Evolutionary conservation across 2,888 invertebrate species (phyloP).

Genomic region (Agrypnus murinus): DNA sequence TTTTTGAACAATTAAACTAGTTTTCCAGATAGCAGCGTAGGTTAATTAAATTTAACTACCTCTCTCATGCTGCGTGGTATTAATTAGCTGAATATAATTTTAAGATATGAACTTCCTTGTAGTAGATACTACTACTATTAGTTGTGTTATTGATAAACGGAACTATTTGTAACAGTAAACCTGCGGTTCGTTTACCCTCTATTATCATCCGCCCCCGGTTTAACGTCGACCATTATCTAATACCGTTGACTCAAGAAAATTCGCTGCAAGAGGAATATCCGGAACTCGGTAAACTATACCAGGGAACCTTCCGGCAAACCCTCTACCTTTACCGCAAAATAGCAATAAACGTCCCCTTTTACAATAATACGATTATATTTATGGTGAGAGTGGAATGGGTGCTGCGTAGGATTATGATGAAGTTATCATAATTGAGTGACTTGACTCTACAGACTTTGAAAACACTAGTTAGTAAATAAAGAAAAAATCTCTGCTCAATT

Average conservation of each 20-base stretch:
- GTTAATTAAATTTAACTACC: too few species aligned
- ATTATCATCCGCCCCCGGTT: constrained; percentile 30
- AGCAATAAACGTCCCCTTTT: constrained; percentile 41
- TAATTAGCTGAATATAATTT: constrained; percentile 25
- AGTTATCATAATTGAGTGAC: too few species aligned
- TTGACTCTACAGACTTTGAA: too few species aligned
- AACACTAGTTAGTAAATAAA: too few species aligned
- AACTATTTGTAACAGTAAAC: constrained; percentile 31
- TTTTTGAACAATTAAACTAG: too few species aligned
- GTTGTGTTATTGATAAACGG: constrained; percentile 26
- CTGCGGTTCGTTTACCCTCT: constrained; percentile 36
- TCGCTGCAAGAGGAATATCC: constrained; percentile 45
- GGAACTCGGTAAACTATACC: constrained; percentile 33
- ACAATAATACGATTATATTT: constrained; percentile 38
- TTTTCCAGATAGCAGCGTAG: too few species aligned
- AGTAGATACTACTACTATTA: neutral
- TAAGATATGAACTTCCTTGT: constrained; percentile 14
- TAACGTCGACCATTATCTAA: constrained; percentile 32
- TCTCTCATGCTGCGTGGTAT: neutral
- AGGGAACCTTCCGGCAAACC: constrained; percentile 38
- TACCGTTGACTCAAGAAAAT: constrained; percentile 40
- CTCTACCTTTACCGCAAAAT: constrained; percentile 39
- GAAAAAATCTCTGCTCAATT: too few species aligned
- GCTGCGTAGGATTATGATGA: constrained; percentile 1
- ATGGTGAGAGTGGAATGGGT: constrained; percentile 39